Evolutionary conservation across 1,140 invertebrate species (phyloP).

Genomic region (Caerostris extrusa): DNA sequence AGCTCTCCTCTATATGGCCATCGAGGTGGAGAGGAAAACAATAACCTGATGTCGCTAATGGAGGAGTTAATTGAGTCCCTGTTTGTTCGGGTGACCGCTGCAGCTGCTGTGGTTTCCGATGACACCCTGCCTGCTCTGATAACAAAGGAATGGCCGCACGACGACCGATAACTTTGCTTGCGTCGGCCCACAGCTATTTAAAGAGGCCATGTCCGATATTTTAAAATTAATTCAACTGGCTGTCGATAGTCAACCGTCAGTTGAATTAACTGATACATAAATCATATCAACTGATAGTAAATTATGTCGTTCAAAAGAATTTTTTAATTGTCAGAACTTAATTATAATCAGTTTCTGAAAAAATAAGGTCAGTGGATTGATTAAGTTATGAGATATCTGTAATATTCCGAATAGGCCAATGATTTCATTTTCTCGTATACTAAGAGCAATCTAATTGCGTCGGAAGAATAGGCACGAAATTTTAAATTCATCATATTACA

Average conservation of each 20-base stretch:
- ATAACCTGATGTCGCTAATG: constrained; percentile 58
- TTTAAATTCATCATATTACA: no score
- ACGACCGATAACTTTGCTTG: not conserved
- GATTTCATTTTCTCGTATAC: no score
- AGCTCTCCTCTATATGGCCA: not conserved
- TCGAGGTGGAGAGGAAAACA: constrained; percentile 31
- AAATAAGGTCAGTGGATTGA: no score
- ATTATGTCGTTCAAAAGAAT: no score
- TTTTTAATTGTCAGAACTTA: no score
- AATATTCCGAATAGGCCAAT: no score
- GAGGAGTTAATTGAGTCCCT: constrained; percentile 67
- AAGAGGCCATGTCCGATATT: not conserved
- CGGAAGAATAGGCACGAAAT: no score
- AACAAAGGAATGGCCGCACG: constrained; percentile 18
- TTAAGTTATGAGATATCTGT: no score
- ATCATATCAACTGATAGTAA: no score
- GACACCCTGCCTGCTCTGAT: constrained; percentile 4
- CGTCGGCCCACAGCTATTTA: not conserved
- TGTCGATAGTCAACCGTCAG: not conserved
- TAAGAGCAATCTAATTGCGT: no score
- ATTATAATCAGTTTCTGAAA: no score
- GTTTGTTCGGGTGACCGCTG: constrained; percentile 65
- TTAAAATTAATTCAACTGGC: not conserved
- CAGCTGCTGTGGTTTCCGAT: constrained; percentile 68
- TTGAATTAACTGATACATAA: no score